Base-by-base conservation (phyloP, 2,888 invertebrate genomes). In the Melinopterus prodromus region DNA sequence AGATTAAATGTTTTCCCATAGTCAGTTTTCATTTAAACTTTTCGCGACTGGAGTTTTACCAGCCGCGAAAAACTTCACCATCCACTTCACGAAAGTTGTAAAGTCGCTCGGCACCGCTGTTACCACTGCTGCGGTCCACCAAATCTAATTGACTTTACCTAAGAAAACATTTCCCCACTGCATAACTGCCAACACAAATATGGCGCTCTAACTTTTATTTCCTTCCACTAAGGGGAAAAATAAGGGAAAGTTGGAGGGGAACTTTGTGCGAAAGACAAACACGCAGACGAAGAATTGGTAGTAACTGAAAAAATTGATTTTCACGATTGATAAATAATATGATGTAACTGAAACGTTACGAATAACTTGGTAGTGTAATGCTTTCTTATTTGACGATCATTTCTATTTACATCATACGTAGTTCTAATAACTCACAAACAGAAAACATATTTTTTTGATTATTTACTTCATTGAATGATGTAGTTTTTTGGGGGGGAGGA, bases 81-180 rank as follows among this genome's bases (percentile, higher is more conserved):
- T 53, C 53, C 53, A 53, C 53, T 53, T 53, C 53, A 12, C 9
- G 1, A 4, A 4, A 53, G 53, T 53, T 53, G 53, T 26, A 26
- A 26, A 26, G 26, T 53, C 53, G 53, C 26, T 26, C 26, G 26
- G 26, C 1, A 53, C 53, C 53, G 53, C 53, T 53, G 53, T 53
- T 53, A 4, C 53, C 12, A 12, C 53, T 53, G 53, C 53, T 4
- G 53, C 53, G 53, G 53, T 53, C 12, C 53, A 6, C 53, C 12
- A 53, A 53, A 53, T 53, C 53, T 53, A 53, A 53, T 53, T 53
- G 53, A 53, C 53, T 53, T 53, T 53, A 53, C 53, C 53, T 53
- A 53, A 53, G 53, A 53, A 53, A 53, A 53, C 53, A 53, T 53
- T 53, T 53, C 53, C 9, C 2, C 53, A 53, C 53, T 53, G 53